Evolutionary conservation across 2,113 vertebrate genomes (phyloP).

Genomic region (Ochotona princeps): DNA sequence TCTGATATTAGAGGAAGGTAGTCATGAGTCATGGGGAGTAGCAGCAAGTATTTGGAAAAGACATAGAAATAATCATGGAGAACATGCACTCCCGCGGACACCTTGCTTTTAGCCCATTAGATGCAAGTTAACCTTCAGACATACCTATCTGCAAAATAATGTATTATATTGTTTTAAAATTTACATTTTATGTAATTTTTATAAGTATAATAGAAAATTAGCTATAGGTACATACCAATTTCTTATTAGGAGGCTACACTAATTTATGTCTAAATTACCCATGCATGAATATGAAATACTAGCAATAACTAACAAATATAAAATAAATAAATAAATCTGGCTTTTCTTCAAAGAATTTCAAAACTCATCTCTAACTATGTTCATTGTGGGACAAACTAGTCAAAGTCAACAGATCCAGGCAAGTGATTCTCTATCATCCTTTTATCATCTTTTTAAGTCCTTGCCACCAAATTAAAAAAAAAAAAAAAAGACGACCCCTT

Average conservation of each 20-base stretch:
- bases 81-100: no score
- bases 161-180: no score
- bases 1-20: no score
- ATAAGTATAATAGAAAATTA: no score
- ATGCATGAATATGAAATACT: not conserved
- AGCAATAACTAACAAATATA: not conserved
- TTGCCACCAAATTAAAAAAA: not conserved
- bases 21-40: no score
- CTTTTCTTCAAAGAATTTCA: not conserved
- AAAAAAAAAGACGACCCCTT: not conserved
- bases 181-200: no score
- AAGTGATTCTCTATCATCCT: not conserved
- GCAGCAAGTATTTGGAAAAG: no score
- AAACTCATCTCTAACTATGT: not conserved
- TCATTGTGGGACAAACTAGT: not conserved
- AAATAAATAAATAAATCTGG: not conserved
- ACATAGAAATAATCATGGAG: no score
- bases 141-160: no score
- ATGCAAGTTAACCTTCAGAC: no score
- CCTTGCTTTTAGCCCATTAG: no score
- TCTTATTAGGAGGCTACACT: not conserved
- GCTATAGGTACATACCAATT: not conserved
- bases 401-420: not conserved
- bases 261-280: not conserved
- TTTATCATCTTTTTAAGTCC: not conserved